Evolutionary conservation across 2,888 invertebrate species (phyloP).

Genomic region (Mythimna pallens): DNA sequence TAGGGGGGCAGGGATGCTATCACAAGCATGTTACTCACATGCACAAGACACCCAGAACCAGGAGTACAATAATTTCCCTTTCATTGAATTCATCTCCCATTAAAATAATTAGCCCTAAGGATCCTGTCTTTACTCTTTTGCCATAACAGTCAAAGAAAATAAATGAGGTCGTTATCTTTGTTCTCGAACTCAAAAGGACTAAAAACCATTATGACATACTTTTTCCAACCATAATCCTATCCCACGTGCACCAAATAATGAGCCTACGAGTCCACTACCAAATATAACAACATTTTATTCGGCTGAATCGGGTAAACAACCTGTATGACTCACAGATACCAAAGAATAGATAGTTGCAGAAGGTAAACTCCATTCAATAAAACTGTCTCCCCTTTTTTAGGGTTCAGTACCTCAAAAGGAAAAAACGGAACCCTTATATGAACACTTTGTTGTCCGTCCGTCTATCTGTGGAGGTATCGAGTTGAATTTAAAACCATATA

Average conservation of each 20-base stretch:
- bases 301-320: constrained; percentile 49
- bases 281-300: constrained; percentile 31
- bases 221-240: constrained; percentile 30
- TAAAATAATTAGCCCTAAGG: neutral
- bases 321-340: constrained; percentile 54
- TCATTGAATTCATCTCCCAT: neutral
- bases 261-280: constrained; percentile 37
- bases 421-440: too few relatives aligned
- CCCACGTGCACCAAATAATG: constrained; percentile 37
- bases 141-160: constrained; percentile 1
- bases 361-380: neutral
- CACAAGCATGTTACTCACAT: too few relatives aligned
- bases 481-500: too few relatives aligned
- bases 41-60: too few relatives aligned
- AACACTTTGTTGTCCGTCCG: too few relatives aligned
- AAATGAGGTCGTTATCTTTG: constrained; percentile 4
- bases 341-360: constrained; percentile 15
- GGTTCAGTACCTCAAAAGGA: too few relatives aligned
- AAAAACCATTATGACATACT: constrained; percentile 6
- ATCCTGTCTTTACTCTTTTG: too few relatives aligned
- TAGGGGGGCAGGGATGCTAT: too few relatives aligned
- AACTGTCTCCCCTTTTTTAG: too few relatives aligned
- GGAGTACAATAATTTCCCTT: neutral
- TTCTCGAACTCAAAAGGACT: constrained; percentile 4
- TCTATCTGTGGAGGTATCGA: too few relatives aligned